Evolutionary conservation across 1,140 invertebrate species (phyloP), one percentile per base, ranked within the genome.

Genomic region (Marisa cornuarietis): DNA sequence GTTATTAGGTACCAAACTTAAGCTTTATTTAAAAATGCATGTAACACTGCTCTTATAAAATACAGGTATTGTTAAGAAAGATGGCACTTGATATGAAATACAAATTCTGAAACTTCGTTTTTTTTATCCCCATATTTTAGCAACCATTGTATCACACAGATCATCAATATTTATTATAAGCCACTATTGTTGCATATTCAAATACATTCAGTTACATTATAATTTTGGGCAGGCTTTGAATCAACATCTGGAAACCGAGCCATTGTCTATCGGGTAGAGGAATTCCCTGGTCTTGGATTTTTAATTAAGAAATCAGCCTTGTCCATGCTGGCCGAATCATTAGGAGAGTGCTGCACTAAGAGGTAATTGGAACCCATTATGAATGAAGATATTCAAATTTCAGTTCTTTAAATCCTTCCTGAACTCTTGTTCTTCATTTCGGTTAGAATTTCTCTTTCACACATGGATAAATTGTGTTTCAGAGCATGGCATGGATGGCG

Each of bases 221-320:
- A 10, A 51, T n/a, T n/a, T 58, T 24, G 52, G 75, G n/a, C 68
- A 91, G 91, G 89, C 16, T 91, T 87, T 86, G 85, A 88, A 69
- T 82, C 76, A 63, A 75, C 86, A 8, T 89, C 88, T 73, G 87
- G 88, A 24, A 85, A 88, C 69, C 81, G 79, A 13, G 72, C 74
- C 49, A 69, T 85, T 0, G 84, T 87, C 0, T 90, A 91, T 76
- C 79, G 91, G 69, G 88, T 90, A 14, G 82, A 87, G 68, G 87
- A 88, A 10, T 90, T 91, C 76, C 90, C 90, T 26, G 88, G 89
- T 42, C 80, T 90, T 24, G 91, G 86, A 18, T 88, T 89, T 78
- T 69, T 91, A 66, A 73, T 90, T 13, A 87, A 87, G 72, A 81
- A 78, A 51, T 71, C 78, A 66, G 85, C 84, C 72, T 86, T 87